Conservation (phyloP, 2,888 invertebrate species). For the Lasioglossum calceatum region DNA sequence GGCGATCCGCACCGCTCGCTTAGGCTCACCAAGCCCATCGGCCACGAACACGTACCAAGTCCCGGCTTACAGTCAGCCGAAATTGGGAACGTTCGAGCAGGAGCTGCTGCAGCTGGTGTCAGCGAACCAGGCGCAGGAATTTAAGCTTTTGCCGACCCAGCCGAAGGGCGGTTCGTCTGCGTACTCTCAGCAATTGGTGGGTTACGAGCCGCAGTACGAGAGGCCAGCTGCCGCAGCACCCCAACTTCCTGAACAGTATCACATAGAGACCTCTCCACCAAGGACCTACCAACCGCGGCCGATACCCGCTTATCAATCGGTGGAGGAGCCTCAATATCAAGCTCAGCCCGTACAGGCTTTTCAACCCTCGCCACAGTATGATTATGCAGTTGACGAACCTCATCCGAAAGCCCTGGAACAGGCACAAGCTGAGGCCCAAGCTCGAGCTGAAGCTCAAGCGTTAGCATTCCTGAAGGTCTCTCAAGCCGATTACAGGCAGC, state of each 20-base stretch:
- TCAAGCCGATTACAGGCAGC: conserved; percentile 79
- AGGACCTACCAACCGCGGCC: conserved; percentile 73
- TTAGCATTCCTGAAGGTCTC: conserved; percentile 81
- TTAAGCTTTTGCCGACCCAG: conserved; percentile 74
- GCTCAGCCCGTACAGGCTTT: conserved; percentile 64
- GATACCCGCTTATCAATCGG: conserved; percentile 66
- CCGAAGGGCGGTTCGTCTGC: conserved; percentile 63
- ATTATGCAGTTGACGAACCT: conserved; percentile 68
- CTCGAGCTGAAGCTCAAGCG: conserved; percentile 80
- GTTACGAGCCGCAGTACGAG: conserved; percentile 72
- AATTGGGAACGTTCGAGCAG: conserved; percentile 81
- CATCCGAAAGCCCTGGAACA: conserved; percentile 56
- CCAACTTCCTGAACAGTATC: conserved; percentile 78
- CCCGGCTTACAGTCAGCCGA: conserved; percentile 74
- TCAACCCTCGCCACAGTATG: conserved; percentile 74
- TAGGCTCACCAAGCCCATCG: conserved; percentile 69
- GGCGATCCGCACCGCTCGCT: conserved; percentile 70
- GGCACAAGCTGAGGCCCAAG: conserved; percentile 75
- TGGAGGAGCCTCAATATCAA: conserved; percentile 72
- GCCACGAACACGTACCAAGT: conserved; percentile 73
- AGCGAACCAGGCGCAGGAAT: conserved; percentile 81
- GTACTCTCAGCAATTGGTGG: conserved; percentile 74
- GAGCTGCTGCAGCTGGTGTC: conserved; percentile 80
- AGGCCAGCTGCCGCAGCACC: conserved; percentile 69
- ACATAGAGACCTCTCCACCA: conserved; percentile 79